Percentiles rank a stretch among this genome's conserved stretches.
Conservation (phyloP, 2,888 invertebrate genomes). For the Electrophaes corylata region DNA sequence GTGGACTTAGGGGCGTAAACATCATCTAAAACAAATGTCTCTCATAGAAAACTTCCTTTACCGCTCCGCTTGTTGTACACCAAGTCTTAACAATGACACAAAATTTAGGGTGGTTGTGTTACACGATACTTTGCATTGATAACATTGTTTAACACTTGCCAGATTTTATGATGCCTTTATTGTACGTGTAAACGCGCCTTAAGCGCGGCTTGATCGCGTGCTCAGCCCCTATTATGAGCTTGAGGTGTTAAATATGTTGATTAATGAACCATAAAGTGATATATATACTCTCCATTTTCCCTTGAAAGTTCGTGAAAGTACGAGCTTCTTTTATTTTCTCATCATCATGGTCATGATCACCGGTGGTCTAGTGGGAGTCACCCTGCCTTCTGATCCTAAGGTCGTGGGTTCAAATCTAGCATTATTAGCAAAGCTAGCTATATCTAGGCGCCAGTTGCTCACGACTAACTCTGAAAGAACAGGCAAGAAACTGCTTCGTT, state of each 20-base stretch:
- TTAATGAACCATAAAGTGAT: slow-evolving; percentile 38
- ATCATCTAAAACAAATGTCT: no score
- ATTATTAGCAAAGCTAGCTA: no score
- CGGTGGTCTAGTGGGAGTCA: no score
- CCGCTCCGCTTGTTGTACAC: slow-evolving; percentile 39
- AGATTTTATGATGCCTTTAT: slow-evolving; percentile 68
- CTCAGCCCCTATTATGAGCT: slow-evolving; percentile 36
- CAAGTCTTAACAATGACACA: slow-evolving; percentile 42
- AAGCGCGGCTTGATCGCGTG: slow-evolving; percentile 37
- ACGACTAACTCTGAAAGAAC: no score
- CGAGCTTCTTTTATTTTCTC: not conserved
- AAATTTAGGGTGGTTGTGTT: slow-evolving; percentile 62
- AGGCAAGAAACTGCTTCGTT: no score
- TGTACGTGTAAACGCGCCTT: slow-evolving; percentile 47
- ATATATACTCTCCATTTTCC: slow-evolving; percentile 36
- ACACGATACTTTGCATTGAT: slow-evolving; percentile 75
- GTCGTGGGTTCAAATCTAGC: no score
- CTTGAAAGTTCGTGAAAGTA: not conserved
- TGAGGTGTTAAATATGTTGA: slow-evolving; percentile 37
- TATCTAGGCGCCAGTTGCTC: no score
- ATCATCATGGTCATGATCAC: not conserved
- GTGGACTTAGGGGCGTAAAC: no score
- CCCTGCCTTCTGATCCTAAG: no score
- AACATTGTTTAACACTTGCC: slow-evolving; percentile 73
- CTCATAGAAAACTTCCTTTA: not conserved